Evolutionary conservation across 2,113 vertebrate genomes (phyloP), one percentile per base, ranked within the genome.

Genomic region (Cacatua alba): DNA sequence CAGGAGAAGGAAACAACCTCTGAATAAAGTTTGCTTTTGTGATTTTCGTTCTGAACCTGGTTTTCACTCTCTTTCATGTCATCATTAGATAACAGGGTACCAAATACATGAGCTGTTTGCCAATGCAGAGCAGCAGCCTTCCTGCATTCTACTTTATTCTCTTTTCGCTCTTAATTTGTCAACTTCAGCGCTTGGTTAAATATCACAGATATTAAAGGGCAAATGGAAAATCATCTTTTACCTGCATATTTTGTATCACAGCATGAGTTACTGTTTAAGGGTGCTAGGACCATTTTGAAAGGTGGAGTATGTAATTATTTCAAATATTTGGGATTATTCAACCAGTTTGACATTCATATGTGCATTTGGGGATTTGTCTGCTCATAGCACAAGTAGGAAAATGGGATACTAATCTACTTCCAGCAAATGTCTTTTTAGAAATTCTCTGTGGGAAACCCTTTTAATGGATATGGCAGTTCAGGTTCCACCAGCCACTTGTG

Each of bases 341-440:
- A 55, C 59, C 7, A 2, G 23, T 74, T 91, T 95, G 92, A 85
- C 57, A 85, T 89, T 91, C 57, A 24, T 26, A 53, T 82, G 75
- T 95, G 41, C 87, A 51, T 85, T 82, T 79, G 52, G 90, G 87
- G 70, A 92, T 69, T 92, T 94, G 28, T 74, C 82, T 89, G 84
- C 59, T 87, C 53, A 13, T 20, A 91, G 62, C 23, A 80, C 37
- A 74, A 68, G 75, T 33, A 80, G 68, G 85, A 77, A 96, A 96
- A 94, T 41, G 63, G 81, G 37, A 63, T 92, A 29, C 69, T 72
- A 85, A 94, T 78, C 70, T 85, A 82, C 83, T 95, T 79, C n/a
- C 67, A 95, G 64, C 25, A 90, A 92, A 91, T 65, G 31, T 75
- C 82, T 88, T 94, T 92, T 90, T 85, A 82, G 84, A 95, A 68